A percentile compares a stretch with the other conserved stretches of the same genome.
Evolutionary conservation across 2,797 vertebrate genomes (phyloP).

Genomic region (Margarornis squamiger): DNA sequence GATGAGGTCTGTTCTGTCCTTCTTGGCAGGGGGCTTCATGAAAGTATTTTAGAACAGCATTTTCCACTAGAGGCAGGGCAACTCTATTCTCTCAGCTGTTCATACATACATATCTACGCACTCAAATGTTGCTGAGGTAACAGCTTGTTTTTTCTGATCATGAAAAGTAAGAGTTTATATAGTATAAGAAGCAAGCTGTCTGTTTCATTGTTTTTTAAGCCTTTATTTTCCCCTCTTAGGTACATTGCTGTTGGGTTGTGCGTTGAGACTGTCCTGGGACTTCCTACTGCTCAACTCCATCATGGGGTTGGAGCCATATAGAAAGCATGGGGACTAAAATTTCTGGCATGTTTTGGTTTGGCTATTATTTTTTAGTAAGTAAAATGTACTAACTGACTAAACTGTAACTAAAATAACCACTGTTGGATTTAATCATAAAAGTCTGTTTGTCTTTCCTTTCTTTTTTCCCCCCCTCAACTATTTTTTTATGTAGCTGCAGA

Average conservation of each 20-base stretch:
- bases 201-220: neutral
- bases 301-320: neutral
- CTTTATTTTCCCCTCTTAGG: neutral
- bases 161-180: neutral
- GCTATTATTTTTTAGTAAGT: neutral
- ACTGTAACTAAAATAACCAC: neutral
- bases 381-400: constrained; percentile 52
- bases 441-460: constrained; percentile 70
- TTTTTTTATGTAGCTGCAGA: constrained; percentile 85
- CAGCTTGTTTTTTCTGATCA: neutral
- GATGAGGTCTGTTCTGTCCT: neutral
- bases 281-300: neutral
- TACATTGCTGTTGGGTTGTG: neutral
- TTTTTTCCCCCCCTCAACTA: neutral
- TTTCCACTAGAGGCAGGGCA: neutral
- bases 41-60: neutral
- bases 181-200: neutral
- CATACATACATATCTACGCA: rapidly evolving
- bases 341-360: constrained; percentile 36
- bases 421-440: constrained; percentile 65
- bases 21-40: neutral
- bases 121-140: neutral
- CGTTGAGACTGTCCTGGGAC: neutral
- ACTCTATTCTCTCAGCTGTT: neutral
- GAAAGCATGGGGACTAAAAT: neutral